Percentiles rank a stretch among this genome's conserved stretches.
These are phyloP conservation scores for Griposia aprilina DNA, from an alignment of 2,888 invertebrate genomes.

Conservation along the genomic window DNA sequence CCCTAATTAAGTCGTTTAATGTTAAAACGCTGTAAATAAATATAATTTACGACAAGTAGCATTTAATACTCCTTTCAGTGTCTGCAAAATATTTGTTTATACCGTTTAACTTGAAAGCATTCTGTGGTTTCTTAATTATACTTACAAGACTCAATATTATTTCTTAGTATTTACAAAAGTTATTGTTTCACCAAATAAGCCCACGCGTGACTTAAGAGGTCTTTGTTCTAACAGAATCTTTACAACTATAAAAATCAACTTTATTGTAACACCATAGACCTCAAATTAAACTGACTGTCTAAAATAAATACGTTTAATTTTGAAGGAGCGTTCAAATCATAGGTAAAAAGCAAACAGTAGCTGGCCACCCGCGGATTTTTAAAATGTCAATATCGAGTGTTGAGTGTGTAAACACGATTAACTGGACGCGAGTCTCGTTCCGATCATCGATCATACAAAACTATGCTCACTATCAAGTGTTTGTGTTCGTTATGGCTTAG, in stretches of 20 bases:
- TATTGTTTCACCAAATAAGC: slow-evolving; percentile 79
- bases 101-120: slow-evolving; percentile 68
- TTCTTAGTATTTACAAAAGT: slow-evolving; percentile 71
- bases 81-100: slow-evolving; percentile 65
- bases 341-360: slow-evolving; percentile 87
- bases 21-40: slow-evolving; percentile 74
- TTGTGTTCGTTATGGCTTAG: slow-evolving; percentile 73
- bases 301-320: slow-evolving; percentile 68
- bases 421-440: slow-evolving; percentile 76
- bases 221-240: slow-evolving; percentile 60
- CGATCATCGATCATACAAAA: slow-evolving; percentile 84
- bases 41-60: slow-evolving; percentile 71
- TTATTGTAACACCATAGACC: slow-evolving; percentile 28
- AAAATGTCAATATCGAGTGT: slow-evolving; percentile 83
- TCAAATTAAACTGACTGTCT: slow-evolving; percentile 4
- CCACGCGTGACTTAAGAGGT: slow-evolving; percentile 70
- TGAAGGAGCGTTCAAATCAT: slow-evolving; percentile 78
- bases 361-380: slow-evolving; percentile 85
- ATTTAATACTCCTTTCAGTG: slow-evolving; percentile 52
- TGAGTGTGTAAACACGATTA: slow-evolving; percentile 87
- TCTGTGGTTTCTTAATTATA: slow-evolving; percentile 68
- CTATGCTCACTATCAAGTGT: slow-evolving; percentile 76
- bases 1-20: slow-evolving; percentile 78
- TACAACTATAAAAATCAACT: slow-evolving; percentile 40
- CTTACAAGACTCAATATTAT: slow-evolving; percentile 69